Base-by-base conservation (phyloP, 2,888 invertebrate species). In the Epiblema foenella region DNA sequence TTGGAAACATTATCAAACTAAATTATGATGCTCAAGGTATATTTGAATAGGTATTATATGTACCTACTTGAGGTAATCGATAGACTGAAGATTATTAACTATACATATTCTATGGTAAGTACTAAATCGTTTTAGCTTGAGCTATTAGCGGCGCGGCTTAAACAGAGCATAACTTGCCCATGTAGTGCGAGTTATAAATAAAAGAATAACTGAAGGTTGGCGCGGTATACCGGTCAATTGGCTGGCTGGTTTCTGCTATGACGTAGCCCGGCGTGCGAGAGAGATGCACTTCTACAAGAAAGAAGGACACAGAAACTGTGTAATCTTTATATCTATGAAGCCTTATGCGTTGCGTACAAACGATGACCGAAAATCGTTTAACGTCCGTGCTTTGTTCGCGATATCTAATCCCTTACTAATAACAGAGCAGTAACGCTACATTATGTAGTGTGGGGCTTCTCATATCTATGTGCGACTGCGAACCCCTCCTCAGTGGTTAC, bases 131-230 rank as follows among this genome's bases (percentile, higher is more conserved):
- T 18, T 49, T 17, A 17, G n/a, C 10, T 18, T 20, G 51, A 57
- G 51, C 17, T 54, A 74, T 78, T 75, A 85, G 81, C 77, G 24
- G 58, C 68, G 46, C 39, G 56, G 74, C 82, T 77, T 77, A 78
- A 92, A 90, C 83, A 83, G 75, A 77, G 89, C 93, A 89, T 87
- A 90, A 91, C 91, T 92, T 91, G 88, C 87, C 85, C 87, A 88
- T 86, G 82, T 89, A 85, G 84, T 91, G 91, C 91, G 88, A 91
- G 91, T 90, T 91, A 91, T 89, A 93, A 92, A 92, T 91, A 92
- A 93, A 91, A 89, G 85, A 91, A 93, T 92, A 93, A 93, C 92
- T 92, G 93, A 93, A 93, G 93, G 93, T 91, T 93, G 92, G 87
- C 91, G 86, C 91, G 86, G 89, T 91, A 90, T 90, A 91, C 93